Conservation (phyloP, 2,113 vertebrate species). For the Ophiodon elongatus region DNA sequence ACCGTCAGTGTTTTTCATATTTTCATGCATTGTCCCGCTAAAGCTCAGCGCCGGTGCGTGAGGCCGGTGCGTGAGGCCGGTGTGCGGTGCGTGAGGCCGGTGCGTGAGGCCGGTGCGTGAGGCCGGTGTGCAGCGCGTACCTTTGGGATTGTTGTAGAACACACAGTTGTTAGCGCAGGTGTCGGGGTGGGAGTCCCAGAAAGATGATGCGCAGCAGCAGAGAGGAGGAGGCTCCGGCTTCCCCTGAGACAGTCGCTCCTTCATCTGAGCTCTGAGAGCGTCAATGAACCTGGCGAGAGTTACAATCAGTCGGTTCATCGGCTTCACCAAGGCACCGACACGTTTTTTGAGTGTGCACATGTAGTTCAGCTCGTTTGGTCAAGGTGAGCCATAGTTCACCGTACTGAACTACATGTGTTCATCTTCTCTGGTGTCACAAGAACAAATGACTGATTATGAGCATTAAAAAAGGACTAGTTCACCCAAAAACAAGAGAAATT, state of each 20-base stretch:
- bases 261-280: slow-evolving; percentile 88
- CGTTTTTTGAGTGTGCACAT: neutral
- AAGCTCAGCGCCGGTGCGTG: neutral
- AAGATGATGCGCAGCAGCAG: slow-evolving; percentile 90
- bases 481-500: neutral
- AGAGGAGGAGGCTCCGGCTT: slow-evolving; percentile 88
- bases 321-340: neutral
- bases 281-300: slow-evolving; percentile 86
- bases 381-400: neutral
- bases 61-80: neutral
- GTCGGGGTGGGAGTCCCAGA: slow-evolving; percentile 95
- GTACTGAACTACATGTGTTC: neutral
- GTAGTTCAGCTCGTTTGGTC: neutral
- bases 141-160: slow-evolving; percentile 94
- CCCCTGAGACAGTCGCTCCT: slow-evolving; percentile 83
- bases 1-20: neutral
- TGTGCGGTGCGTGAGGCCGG: neutral
- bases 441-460: neutral
- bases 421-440: neutral
- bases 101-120: neutral
- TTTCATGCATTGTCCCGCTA: neutral
- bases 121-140: slow-evolving; percentile 25
- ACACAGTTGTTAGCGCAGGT: slow-evolving; percentile 96
- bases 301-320: neutral
- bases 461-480: neutral